Evolutionary conservation across 2,888 invertebrate species (phyloP).

Genomic region (Diaperis boleti): DNA sequence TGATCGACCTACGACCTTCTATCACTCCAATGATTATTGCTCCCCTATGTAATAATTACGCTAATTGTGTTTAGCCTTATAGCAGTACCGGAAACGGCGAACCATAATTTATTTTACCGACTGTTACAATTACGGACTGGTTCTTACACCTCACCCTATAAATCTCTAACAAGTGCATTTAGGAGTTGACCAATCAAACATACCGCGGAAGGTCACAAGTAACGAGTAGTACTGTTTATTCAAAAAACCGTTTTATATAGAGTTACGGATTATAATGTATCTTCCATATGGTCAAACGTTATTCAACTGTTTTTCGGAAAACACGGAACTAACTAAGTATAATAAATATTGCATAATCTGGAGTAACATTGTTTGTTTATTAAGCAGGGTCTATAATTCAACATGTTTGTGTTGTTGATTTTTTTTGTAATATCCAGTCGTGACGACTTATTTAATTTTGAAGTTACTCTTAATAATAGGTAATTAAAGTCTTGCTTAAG

Average conservation of each 20-base stretch:
- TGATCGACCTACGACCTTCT: conserved; percentile 13
- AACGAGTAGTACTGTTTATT: too few relatives aligned
- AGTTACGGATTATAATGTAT: too few relatives aligned
- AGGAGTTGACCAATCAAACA: too few relatives aligned
- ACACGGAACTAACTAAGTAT: not conserved
- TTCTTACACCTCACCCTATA: not conserved
- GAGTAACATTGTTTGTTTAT: too few relatives aligned
- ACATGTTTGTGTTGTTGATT: too few relatives aligned
- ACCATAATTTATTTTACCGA: not conserved
- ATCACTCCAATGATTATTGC: not conserved
- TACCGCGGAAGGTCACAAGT: not conserved
- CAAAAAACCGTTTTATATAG: too few relatives aligned
- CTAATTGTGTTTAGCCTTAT: not conserved
- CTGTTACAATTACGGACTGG: not conserved
- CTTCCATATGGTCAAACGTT: not conserved
- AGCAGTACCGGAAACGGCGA: conserved; percentile 4
- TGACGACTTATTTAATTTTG: too few relatives aligned
- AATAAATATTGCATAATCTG: too few relatives aligned
- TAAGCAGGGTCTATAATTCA: too few relatives aligned
- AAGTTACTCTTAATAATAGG: too few relatives aligned
- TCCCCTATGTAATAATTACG: not conserved
- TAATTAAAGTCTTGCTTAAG: too few relatives aligned
- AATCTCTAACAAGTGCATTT: not conserved
- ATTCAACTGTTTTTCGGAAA: not conserved
- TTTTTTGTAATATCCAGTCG: too few relatives aligned